Evolutionary conservation across 1,140 invertebrate genomes (phyloP), one percentile per base, ranked within the genome.

Genomic region (Vanessa atalanta): DNA sequence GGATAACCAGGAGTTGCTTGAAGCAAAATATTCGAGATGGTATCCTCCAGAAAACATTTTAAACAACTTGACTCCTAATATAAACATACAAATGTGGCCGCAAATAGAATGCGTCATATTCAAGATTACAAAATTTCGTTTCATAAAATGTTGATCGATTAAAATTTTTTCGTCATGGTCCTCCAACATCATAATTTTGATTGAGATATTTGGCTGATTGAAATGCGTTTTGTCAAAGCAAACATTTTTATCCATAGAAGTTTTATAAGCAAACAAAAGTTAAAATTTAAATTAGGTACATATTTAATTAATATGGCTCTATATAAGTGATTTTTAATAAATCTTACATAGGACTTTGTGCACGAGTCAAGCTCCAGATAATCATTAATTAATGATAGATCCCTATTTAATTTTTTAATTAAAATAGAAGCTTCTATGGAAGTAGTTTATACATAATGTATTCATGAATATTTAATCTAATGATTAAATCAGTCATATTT

Each of bases 61-160:
- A 72, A 69, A 57, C 31, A 31, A 72, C 53, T 55, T 65, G 51
- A 76, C 72, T 26, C 65, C 69, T 71, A 71, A 72, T 70, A 66
- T 66, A 61, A 76, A 68, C 69, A 65, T 76, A 76, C 47, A 75
- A 75, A 72, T 68, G 63, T 76, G 43, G 37, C 23, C 53, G 53
- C 70, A 72, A 64, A 76, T 72, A 76, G 55, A 68, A 68, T 68
- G 74, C 69, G 48, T 72, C 73, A 75, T 74, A 70, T 75, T 72
- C 51, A 71, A 71, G 70, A 76, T 76, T 76, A 72, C 69, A 76
- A 76, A 75, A 75, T 83, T 80, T 81, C 72, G 75, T 79, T 77
- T 84, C 48, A 72, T 75, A 89, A 91, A 91, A 90, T 90, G 89
- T 89, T 90, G 89, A 91, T 91, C 88, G 87, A 82, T 77, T 81